These are phyloP conservation scores for Spea bombifrons DNA, from an alignment of 2,113 vertebrate species.

Conservation along the genomic window DNA sequence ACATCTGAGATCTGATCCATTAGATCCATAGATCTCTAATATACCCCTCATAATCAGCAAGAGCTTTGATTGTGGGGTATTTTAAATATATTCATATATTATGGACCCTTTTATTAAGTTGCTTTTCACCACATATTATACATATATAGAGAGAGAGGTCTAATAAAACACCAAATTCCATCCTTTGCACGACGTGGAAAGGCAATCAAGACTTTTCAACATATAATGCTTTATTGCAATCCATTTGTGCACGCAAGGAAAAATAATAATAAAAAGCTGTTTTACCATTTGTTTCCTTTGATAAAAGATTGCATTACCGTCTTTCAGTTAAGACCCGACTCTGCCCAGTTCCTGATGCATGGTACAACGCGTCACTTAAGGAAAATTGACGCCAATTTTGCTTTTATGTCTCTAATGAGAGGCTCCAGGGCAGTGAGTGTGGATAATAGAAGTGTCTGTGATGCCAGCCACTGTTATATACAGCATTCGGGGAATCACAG, in stretches of 20 bases:
- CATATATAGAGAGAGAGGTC: too few species aligned
- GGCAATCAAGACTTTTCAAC: conserved; percentile 17
- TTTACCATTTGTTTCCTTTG: conserved; percentile 50
- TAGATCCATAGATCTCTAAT: too few species aligned
- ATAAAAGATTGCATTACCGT: conserved; percentile 48
- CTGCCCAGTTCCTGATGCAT: conserved; percentile 28
- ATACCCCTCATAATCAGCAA: too few species aligned
- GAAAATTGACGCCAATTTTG: background rate
- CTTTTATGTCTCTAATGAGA: conserved; percentile 38
- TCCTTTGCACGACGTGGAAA: too few species aligned
- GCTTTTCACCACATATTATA: too few species aligned
- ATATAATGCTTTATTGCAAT: conserved; percentile 2
- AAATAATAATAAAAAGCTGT: conserved; percentile 30
- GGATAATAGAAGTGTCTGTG: background rate
- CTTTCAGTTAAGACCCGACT: conserved; percentile 48
- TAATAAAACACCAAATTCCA: too few species aligned
- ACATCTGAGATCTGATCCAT: too few species aligned
- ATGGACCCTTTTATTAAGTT: too few species aligned
- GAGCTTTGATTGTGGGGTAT: too few species aligned
- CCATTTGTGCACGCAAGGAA: conserved; percentile 10
- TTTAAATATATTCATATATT: too few species aligned
- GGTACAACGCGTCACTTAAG: conserved; percentile 5
- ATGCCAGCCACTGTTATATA: conserved; percentile 9
- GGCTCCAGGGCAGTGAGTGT: background rate
- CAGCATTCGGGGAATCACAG: conserved; percentile 1